Base-by-base conservation (phyloP, 2,797 vertebrate species). In the Scolopax rusticola region DNA sequence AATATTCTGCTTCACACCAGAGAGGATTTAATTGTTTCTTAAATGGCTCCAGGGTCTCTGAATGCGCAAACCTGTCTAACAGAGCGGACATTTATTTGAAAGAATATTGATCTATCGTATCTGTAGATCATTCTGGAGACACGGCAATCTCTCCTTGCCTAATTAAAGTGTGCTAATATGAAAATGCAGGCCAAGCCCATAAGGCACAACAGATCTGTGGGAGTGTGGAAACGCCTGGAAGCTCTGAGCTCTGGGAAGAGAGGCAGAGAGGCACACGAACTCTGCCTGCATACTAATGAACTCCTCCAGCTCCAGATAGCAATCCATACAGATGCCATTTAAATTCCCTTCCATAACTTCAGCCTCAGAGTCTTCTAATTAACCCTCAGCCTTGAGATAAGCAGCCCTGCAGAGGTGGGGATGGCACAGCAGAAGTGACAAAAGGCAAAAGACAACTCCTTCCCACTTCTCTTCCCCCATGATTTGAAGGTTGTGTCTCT, bases 311-410 rank as follows among this genome's bases (percentile, higher is more conserved):
- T 95, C 21, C 60, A 95, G 86, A 96, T 94, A 10, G 0, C 92
- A 97, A 96, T 95, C 93, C 89, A 83, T 59, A 89, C 28, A 63
- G 64, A 92, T 57, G 64, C 54, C 87, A 95, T 97, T 94, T 94
- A 84, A 94, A 97, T 93, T 95, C 83, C 51, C 45, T 76, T 94
- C 67, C 57, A 93, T 64, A 81, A 76, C 78, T 95, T 94, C 76
- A 89, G 67, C 74, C 85, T 95, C 65, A 61, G 81, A 84, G 59
- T 83, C 75, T 80, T 96, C 90, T 89, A 94, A 92, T 88, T 97
- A 95, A 89, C 87, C 84, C 59, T 21, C 54, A 8, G n/a, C 59
- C 45, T 25, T 9, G 33, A 94, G 94, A 96, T 95, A 94, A 89
- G 82, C 64, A 90, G 83, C 32, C 20, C 9, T n/a, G 43, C 45